These are phyloP conservation scores for Cherax quadricarinatus DNA, from an alignment of 1,140 invertebrate species.

Conservation along the genomic window DNA sequence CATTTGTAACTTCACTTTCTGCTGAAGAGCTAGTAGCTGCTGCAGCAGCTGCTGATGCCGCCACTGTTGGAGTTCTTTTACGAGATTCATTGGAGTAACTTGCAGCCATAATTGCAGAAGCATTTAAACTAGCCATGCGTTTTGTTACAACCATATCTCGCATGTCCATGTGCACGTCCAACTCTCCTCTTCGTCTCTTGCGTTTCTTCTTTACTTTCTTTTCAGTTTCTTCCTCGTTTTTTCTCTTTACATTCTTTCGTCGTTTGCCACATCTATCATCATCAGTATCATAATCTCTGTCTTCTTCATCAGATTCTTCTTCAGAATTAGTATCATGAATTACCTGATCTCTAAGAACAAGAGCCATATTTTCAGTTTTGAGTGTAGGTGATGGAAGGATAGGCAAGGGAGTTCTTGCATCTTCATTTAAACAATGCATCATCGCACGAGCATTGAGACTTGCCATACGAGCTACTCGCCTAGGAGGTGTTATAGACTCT, in stretches of 20 bases:
- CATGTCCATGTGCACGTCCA: conserved; percentile 82
- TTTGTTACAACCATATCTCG: conserved; percentile 89
- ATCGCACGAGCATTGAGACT: conserved; percentile 93
- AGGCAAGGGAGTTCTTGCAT: conserved; percentile 81
- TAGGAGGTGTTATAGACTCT: conserved; percentile 21
- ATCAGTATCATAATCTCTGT: conserved; percentile 69
- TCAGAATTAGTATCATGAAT: conserved; percentile 77
- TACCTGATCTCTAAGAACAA: conserved; percentile 64
- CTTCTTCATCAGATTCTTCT: conserved; percentile 74
- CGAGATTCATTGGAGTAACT: conserved; percentile 86
- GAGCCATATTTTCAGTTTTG: conserved; percentile 69
- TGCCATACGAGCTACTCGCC: conserved; percentile 82
- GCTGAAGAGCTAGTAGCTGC: conserved; percentile 65
- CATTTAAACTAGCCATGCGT: conserved; percentile 94
- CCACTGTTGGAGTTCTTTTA: conserved; percentile 71
- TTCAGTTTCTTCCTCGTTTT: conserved; percentile 62
- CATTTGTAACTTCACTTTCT: conserved; percentile 72
- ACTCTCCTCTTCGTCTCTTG: conserved; percentile 71
- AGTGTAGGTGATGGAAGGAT: conserved; percentile 41
- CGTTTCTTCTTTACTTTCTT: conserved; percentile 69
- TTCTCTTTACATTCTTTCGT: conserved; percentile 70
- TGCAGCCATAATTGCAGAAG: conserved; percentile 92
- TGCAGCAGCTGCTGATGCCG: conserved; percentile 42
- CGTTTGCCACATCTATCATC: conserved; percentile 53
- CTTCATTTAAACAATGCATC: conserved; percentile 93